Base-by-base conservation (phyloP, 2,888 invertebrate genomes). In the Stenolophus ochropezus region DNA sequence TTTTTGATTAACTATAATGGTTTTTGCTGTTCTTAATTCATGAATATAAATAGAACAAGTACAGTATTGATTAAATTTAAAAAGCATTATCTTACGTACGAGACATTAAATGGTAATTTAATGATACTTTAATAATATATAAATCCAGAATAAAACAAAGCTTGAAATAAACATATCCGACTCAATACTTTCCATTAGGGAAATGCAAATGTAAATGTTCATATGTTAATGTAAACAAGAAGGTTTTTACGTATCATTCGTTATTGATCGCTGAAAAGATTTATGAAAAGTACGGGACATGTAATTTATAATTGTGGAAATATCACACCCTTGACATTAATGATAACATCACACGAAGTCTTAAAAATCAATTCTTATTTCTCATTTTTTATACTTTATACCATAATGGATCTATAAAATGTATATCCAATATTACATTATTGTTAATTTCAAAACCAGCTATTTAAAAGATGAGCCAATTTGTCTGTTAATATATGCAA, bases 71-170 rank as follows among this genome's bases (percentile, higher is more conserved):
- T 25, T 25, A 61, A 61, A 56, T 21, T 56, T 56, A 61, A 61
- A 61, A 23, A 25, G 27, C 23, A 23, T n/a, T 2, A n/a, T n/a
- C 3, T 23, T 61, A 61, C 56, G 61, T 25, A 61, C 21, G 11
- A 20, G 1, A 56, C 56, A 56, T 56, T 56, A 56, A 61, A 61
- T 61, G 25, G 23, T 14, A 61, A 23, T 61, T 61, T 61, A 61
- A 61, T 61, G 61, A 61, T n/a, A 61, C 14, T 61, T 61, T 61
- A 25, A 61, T 61, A 56, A 20, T 56, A 56, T 61, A 61, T 25
- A 23, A 4, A 11, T 42, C 33, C 11, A 2, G 2, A 42, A 42
- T 42, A 4, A 42, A 42, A 42, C 33, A 42, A 42, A 42, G 11
- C 3, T 33, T 5, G 5, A 8, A 8, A 33, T 1, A 33, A 8